Evolutionary conservation across 2,888 invertebrate genomes (phyloP).

Genomic region (Yponomeuta cagnagella): DNA sequence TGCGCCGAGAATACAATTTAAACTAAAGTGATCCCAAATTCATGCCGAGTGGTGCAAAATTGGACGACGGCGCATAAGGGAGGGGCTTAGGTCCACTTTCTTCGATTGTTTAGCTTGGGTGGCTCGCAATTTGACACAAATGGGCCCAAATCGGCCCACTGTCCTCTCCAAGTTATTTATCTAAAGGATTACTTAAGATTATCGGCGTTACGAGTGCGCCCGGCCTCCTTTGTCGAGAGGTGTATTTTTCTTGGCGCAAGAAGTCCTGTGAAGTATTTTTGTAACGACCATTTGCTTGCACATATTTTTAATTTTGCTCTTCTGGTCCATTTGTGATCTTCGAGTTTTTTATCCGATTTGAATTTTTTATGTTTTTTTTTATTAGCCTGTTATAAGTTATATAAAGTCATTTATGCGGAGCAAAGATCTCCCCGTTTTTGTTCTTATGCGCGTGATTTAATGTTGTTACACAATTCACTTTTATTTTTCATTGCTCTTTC

Average conservation of each 20-base stretch:
- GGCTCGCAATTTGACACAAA: slow-evolving; percentile 34
- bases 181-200: slow-evolving; percentile 64
- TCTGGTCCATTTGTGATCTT: too few species aligned
- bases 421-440: too few species aligned
- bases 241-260: background rate
- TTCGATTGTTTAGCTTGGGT: slow-evolving; percentile 35
- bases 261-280: background rate
- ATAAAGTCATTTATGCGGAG: too few species aligned
- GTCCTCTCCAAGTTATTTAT: slow-evolving; percentile 51
- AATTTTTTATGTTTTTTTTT: too few species aligned
- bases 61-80: slow-evolving; percentile 24
- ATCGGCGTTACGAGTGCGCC: slow-evolving; percentile 36
- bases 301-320: too few species aligned
- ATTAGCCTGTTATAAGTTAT: too few species aligned
- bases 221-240: slow-evolving; percentile 28
- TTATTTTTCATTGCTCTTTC: too few species aligned
- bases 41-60: slow-evolving; percentile 34
- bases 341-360: too few species aligned
- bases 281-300: too few species aligned
- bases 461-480: too few species aligned
- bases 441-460: too few species aligned
- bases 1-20: slow-evolving; percentile 15
- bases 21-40: slow-evolving; percentile 14
- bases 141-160: slow-evolving; percentile 31
- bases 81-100: background rate